Evolutionary conservation across 1,140 invertebrate species (phyloP).

Genomic region (Neodiprion fabricii): DNA sequence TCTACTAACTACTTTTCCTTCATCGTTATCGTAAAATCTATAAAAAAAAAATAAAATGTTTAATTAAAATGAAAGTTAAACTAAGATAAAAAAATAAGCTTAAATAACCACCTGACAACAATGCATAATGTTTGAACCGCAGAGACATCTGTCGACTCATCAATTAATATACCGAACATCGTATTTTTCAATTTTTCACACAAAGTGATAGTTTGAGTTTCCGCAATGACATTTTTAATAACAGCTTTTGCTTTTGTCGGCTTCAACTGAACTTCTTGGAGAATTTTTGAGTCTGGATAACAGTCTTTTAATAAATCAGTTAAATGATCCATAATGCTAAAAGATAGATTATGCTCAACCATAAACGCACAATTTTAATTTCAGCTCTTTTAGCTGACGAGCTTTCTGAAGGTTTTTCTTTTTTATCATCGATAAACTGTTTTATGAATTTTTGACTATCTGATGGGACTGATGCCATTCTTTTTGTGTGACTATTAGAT

Average conservation of each 20-base stretch:
- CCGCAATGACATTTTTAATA: constrained; percentile 37
- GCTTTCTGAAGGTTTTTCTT: background rate
- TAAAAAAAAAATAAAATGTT: too few relatives aligned
- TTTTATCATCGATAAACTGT: background rate
- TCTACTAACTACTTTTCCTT: constrained; percentile 22
- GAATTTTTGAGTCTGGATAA: constrained; percentile 29
- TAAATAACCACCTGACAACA: constrained; percentile 21
- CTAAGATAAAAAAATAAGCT: constrained; percentile 10
- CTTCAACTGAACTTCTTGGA: constrained; percentile 22
- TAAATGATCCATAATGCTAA: constrained; percentile 20
- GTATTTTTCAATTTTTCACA: constrained; percentile 29
- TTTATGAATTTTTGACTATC: background rate
- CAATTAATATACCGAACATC: constrained; percentile 35
- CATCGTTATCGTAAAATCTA: constrained; percentile 27
- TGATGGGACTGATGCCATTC: background rate
- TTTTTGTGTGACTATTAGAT: constrained; percentile 3
- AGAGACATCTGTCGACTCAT: constrained; percentile 41
- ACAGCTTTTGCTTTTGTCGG: constrained; percentile 27
- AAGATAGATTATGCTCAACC: constrained; percentile 28
- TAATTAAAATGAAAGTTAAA: constrained; percentile 8
- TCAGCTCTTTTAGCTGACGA: constrained; percentile 21
- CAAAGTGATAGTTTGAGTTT: constrained; percentile 27
- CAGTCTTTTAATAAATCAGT: constrained; percentile 22
- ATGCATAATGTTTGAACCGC: constrained; percentile 29
- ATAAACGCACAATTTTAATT: constrained; percentile 27